These are phyloP conservation scores for Anoplophora glabripennis DNA, from an alignment of 1,140 invertebrate species.

Conservation along the genomic window DNA sequence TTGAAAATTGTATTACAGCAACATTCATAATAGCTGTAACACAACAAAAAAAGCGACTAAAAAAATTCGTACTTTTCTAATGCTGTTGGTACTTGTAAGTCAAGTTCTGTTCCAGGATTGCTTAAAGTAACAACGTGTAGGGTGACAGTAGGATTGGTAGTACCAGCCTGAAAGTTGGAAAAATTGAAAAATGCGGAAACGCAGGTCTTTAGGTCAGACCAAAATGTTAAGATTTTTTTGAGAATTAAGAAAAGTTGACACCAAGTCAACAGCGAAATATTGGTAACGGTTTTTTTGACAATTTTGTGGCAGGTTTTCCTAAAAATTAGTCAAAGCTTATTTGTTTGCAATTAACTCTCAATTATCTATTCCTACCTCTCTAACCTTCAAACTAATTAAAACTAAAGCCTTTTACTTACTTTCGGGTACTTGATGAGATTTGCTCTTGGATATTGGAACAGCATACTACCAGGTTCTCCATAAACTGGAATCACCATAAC, in stretches of 20 bases:
- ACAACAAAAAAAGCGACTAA: neutral
- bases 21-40: neutral
- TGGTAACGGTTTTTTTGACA: no score
- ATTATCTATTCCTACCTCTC: no score
- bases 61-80: constrained; percentile 18
- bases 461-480: constrained; percentile 62
- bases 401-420: no score
- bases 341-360: no score
- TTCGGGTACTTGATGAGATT: constrained; percentile 83
- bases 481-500: constrained; percentile 66
- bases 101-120: constrained; percentile 31
- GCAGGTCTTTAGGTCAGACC: no score
- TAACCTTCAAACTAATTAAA: no score
- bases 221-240: no score
- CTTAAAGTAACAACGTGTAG: constrained; percentile 64
- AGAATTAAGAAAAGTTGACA: no score
- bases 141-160: constrained; percentile 71
- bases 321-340: no score
- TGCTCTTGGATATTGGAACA: constrained; percentile 65
- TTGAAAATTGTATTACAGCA: neutral
- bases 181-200: no score
- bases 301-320: no score
- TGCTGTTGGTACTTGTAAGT: constrained; percentile 24
- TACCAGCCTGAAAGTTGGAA: constrained; percentile 61
- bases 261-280: no score